Evolutionary conservation across 2,888 invertebrate genomes (phyloP).

Genomic region (Microctonus hyperodae): DNA sequence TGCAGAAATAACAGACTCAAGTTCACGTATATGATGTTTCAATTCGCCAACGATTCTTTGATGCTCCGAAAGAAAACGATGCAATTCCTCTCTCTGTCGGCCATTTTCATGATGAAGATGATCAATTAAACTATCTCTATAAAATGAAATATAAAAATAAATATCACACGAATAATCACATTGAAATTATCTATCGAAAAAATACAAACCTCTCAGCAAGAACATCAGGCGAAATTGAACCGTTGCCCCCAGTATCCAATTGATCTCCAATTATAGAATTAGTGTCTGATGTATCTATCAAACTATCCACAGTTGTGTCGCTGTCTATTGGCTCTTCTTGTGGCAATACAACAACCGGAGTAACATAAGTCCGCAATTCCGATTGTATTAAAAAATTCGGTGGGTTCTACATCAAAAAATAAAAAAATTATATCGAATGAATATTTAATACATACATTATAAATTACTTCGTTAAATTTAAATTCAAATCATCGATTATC

Average conservation of each 20-base stretch:
- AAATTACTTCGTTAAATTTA: background rate
- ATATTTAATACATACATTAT: slow-evolving; percentile 10
- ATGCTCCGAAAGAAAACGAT: slow-evolving; percentile 54
- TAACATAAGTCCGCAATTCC: slow-evolving; percentile 91
- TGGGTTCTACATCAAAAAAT: slow-evolving; percentile 70
- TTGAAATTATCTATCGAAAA: slow-evolving; percentile 27
- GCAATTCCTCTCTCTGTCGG: slow-evolving; percentile 68
- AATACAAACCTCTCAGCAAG: slow-evolving; percentile 62
- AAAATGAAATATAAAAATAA: background rate
- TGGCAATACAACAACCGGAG: slow-evolving; percentile 89
- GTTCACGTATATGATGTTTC: slow-evolving; percentile 52
- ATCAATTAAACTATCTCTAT: slow-evolving; percentile 78
- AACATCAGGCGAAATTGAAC: slow-evolving; percentile 65
- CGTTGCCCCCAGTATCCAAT: slow-evolving; percentile 58
- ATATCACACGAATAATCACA: background rate
- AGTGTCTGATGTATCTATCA: slow-evolving; percentile 75
- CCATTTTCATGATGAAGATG: slow-evolving; percentile 80
- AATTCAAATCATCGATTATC: background rate
- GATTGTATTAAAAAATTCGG: slow-evolving; percentile 95
- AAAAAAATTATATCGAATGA: no score
- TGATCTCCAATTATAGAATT: slow-evolving; percentile 60
- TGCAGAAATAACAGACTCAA: slow-evolving; percentile 54
- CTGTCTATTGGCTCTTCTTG: slow-evolving; percentile 71
- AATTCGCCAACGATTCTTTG: slow-evolving; percentile 56
- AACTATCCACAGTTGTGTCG: slow-evolving; percentile 68